Percentiles rank a stretch among this genome's conserved stretches.
Conservation (phyloP, 2,888 invertebrate species). For the Lepetodrilus schrolli region DNA sequence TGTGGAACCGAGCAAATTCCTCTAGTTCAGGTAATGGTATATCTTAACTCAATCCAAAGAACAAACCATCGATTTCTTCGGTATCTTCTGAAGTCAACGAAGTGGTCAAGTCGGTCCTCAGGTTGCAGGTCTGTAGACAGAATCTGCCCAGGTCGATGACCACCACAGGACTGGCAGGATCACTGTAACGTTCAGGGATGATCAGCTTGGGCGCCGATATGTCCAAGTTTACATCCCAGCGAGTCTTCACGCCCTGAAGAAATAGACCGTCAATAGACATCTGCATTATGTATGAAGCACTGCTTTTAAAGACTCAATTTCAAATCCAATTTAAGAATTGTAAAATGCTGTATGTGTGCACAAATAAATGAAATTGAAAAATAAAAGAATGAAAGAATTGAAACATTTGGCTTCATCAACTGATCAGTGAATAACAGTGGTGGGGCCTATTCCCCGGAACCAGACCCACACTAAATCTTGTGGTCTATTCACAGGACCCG, state of each 20-base stretch:
- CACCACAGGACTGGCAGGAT: constrained; percentile 76
- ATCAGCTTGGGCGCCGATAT: constrained; percentile 95
- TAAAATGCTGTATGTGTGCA: not conserved
- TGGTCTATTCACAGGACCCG: too few species aligned
- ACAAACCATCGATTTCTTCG: constrained; percentile 26
- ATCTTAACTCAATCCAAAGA: too few species aligned
- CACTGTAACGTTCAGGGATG: constrained; percentile 82
- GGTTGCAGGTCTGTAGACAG: constrained; percentile 76
- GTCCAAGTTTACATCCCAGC: constrained; percentile 91
- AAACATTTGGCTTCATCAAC: not conserved
- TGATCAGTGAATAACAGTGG: not conserved
- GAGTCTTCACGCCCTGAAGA: constrained; percentile 60
- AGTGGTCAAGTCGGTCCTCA: not conserved
- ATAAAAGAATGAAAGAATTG: not conserved
- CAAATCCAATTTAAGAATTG: not conserved
- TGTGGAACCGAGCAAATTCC: too few species aligned
- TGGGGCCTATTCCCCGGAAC: too few species aligned
- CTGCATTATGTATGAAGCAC: not conserved
- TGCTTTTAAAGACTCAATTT: not conserved
- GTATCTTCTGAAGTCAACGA: not conserved
- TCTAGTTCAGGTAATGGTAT: too few species aligned
- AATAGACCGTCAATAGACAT: not conserved
- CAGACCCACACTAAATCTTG: too few species aligned
- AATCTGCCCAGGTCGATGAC: constrained; percentile 94
- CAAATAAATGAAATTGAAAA: not conserved